A percentile compares a stretch with the other conserved stretches of the same genome.
These are phyloP conservation scores for Neodiprion lecontei DNA, from an alignment of 1,140 invertebrate species.

Conservation along the genomic window DNA sequence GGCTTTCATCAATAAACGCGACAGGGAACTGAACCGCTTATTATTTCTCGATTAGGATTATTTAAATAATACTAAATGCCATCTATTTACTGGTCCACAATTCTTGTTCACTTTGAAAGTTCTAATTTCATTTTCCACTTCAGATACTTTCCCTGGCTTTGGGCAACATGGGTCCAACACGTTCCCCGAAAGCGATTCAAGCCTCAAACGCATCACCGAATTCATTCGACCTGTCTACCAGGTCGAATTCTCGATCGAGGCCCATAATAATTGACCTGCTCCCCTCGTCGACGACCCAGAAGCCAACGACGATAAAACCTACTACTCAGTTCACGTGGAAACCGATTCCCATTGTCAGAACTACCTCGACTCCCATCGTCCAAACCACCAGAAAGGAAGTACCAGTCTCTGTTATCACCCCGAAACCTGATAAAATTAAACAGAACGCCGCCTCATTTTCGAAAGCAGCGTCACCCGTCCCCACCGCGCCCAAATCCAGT, in stretches of 20 bases:
- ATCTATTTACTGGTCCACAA: neutral
- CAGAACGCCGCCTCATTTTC: constrained; percentile 28
- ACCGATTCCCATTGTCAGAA: constrained; percentile 12
- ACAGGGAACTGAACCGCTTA: too few relatives aligned
- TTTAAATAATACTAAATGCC: too few relatives aligned
- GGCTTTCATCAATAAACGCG: too few relatives aligned
- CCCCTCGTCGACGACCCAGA: constrained; percentile 15
- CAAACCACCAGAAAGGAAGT: neutral
- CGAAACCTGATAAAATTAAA: constrained; percentile 27
- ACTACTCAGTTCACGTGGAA: constrained; percentile 20
- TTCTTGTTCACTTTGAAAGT: neutral
- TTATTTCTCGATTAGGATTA: too few relatives aligned
- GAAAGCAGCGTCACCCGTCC: constrained; percentile 37
- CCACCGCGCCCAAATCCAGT: constrained; percentile 35
- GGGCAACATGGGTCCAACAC: constrained; percentile 44
- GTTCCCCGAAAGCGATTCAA: constrained; percentile 53
- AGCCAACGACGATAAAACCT: neutral
- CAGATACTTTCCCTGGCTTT: constrained; percentile 56
- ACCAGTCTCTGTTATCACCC: constrained; percentile 9
- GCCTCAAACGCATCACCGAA: constrained; percentile 38
- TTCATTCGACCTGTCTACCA: constrained; percentile 23
- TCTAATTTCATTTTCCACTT: constrained; percentile 23
- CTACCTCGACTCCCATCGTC: constrained; percentile 2
- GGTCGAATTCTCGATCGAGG: constrained; percentile 23
- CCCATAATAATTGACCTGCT: constrained; percentile 48